These are phyloP conservation scores for Endotricha flammealis DNA, from an alignment of 2,888 invertebrate genomes.

Conservation along the genomic window DNA sequence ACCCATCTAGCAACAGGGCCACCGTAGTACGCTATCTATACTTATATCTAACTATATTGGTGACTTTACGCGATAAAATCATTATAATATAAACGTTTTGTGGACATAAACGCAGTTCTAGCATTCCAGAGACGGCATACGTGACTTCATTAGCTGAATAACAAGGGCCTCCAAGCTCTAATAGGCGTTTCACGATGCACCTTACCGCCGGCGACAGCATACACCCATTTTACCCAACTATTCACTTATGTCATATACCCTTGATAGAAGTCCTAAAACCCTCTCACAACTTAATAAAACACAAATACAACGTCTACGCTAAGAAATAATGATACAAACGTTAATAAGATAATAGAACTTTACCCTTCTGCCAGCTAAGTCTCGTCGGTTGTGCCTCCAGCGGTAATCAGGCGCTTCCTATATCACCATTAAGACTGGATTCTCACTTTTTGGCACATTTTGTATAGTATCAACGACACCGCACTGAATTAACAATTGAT, in stretches of 20 bases:
- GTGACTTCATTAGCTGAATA: conserved; percentile 32
- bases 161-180: conserved; percentile 29
- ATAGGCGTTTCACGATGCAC: conserved; percentile 37
- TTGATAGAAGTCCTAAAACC: too few species aligned
- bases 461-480: conserved; percentile 64
- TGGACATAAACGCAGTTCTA: conserved; percentile 16
- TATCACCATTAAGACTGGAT: conserved; percentile 74
- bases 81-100: conserved; percentile 28
- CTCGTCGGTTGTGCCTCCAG: conserved; percentile 67
- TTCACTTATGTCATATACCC: too few species aligned
- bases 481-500: conserved; percentile 60
- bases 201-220: conserved; percentile 40
- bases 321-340: conserved; percentile 31
- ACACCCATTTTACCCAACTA: conserved; percentile 31
- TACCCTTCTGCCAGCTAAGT: conserved; percentile 74
- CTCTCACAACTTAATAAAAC: conserved; percentile 14
- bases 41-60: conserved; percentile 29
- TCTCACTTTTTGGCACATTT: conserved; percentile 77
- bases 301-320: conserved; percentile 23
- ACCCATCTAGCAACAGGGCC: conserved; percentile 62
- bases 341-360: conserved; percentile 52
- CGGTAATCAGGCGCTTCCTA: conserved; percentile 63
- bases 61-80: conserved; percentile 31
- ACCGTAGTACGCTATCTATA: conserved; percentile 37
- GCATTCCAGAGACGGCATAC: conserved; percentile 22